Evolutionary conservation across 2,797 vertebrate genomes (phyloP), one percentile per base, ranked within the genome.

Genomic region (Ptychadena robeensis): DNA sequence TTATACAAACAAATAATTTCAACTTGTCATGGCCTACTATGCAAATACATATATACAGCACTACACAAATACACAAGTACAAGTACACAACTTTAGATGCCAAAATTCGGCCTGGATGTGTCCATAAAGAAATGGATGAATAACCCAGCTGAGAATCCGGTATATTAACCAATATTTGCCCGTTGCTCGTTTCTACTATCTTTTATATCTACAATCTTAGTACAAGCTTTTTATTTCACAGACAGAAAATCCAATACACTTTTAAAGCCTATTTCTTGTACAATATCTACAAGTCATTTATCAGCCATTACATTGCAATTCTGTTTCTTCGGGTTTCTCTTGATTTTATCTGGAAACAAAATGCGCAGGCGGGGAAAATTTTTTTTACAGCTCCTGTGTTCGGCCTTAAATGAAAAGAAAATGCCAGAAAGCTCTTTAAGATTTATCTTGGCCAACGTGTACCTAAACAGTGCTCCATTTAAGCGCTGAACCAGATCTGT

Each of bases 361-460:
- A 28, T 72, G 8, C 38, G 57, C n/a, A 10, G 34, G 63, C 0
- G 25, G 14, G 38, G 15, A 63, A 63, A 63, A 25, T 27, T 74
- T 53, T 28, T 63, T 73, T 74, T 25, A 25, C 35, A 63, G 73
- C 73, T 61, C 61, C 57, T 35, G 22, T 63, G 57, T 63, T 63
- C 22, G 25, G 28, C 80, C 5, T 44, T 18, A 71, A 63, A 37
- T 37, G 22, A 64, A 73, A 73, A 73, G 70, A 67, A 31, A 67
- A 73, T 53, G 70, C n/a, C 65, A 48, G 61, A 32, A 70, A 28
- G 32, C 15, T 65, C 3, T 61, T 53, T 11, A 72, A 32, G 31
- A 34, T n/a, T 73, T 67, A 35, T 66, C 38, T 28, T 53, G 61
- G 71, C n/a, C 53, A 8, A 18, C 27, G 14, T 44, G 69, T 73